phyloP scores from a whole-genome alignment of 2,113 vertebrate genomes.

The Saguinus imperator region DNA sequence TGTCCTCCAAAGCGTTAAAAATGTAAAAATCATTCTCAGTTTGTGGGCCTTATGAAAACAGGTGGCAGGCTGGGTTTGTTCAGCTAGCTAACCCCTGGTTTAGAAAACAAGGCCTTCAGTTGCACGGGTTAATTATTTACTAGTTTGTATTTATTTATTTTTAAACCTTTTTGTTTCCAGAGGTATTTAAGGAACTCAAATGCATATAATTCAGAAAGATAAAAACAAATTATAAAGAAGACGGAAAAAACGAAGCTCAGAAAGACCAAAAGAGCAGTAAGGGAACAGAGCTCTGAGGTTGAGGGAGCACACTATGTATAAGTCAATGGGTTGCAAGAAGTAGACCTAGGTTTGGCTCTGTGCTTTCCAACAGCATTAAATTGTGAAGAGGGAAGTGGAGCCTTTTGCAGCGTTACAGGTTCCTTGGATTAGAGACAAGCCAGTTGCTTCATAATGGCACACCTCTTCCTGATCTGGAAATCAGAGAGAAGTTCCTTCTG shows the following conservation, averaged over 20 bases:
- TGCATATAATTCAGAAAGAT: neutral
- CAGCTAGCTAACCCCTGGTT: neutral
- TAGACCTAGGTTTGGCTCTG: neutral
- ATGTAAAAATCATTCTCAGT: neutral
- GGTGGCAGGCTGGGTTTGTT: neutral
- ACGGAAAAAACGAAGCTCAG: neutral
- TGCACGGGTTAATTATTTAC: neutral
- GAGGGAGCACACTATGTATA: fast-evolving
- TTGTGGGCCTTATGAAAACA: neutral
- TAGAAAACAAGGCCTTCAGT: neutral
- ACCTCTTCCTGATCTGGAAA: neutral
- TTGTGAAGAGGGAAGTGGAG: neutral
- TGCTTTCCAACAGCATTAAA: neutral
- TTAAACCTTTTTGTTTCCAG: neutral
- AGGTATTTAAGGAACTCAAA: neutral
- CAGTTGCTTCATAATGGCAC: neutral
- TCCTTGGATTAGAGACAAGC: neutral
- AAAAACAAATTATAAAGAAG: neutral
- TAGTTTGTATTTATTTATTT: neutral
- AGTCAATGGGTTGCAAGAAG: too few relatives aligned
- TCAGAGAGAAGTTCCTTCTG: neutral
- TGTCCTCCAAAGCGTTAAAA: neutral
- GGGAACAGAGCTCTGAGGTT: neutral
- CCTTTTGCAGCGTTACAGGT: neutral
- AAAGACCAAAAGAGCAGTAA: neutral